phyloP scores from a whole-genome alignment of 2,888 invertebrate genomes.

The Laspeyria flexula region DNA sequence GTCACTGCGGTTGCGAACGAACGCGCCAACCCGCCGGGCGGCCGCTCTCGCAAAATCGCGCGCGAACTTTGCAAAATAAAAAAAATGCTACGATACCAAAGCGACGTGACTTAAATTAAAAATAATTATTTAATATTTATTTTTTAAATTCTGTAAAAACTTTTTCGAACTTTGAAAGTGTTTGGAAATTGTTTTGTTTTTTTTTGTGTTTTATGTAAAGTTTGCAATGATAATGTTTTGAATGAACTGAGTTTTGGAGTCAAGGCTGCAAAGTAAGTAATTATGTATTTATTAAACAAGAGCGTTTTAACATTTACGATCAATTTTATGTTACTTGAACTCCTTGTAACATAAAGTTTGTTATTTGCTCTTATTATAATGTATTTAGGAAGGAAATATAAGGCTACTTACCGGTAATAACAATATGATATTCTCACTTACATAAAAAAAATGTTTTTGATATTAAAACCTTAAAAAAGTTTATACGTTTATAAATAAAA shows the following conservation, averaged over 20 bases:
- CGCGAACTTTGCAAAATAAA: slow-evolving; percentile 45
- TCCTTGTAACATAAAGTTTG: slow-evolving; percentile 30
- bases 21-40: slow-evolving; percentile 48
- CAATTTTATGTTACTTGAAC: slow-evolving; percentile 34
- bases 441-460: too few relatives aligned
- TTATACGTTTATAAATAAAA: too few relatives aligned
- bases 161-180: slow-evolving; percentile 25
- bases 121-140: slow-evolving; percentile 27
- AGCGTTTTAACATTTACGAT: slow-evolving; percentile 24
- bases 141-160: slow-evolving; percentile 24
- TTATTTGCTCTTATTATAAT: slow-evolving; percentile 14
- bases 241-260: slow-evolving; percentile 21
- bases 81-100: slow-evolving; percentile 57
- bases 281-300: slow-evolving; percentile 24
- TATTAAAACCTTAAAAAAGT: too few relatives aligned
- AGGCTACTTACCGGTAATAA: neutral
- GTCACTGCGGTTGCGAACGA: slow-evolving; percentile 58
- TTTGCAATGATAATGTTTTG: slow-evolving; percentile 20
- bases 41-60: slow-evolving; percentile 36
- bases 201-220: slow-evolving; percentile 15
- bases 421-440: too few relatives aligned
- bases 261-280: slow-evolving; percentile 38
- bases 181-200: slow-evolving; percentile 20
- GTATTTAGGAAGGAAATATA: slow-evolving; percentile 4
- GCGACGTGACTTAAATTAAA: slow-evolving; percentile 57